These are phyloP conservation scores for Urechis unicinctus DNA, from an alignment of 2,888 invertebrate genomes.

Conservation along the genomic window DNA sequence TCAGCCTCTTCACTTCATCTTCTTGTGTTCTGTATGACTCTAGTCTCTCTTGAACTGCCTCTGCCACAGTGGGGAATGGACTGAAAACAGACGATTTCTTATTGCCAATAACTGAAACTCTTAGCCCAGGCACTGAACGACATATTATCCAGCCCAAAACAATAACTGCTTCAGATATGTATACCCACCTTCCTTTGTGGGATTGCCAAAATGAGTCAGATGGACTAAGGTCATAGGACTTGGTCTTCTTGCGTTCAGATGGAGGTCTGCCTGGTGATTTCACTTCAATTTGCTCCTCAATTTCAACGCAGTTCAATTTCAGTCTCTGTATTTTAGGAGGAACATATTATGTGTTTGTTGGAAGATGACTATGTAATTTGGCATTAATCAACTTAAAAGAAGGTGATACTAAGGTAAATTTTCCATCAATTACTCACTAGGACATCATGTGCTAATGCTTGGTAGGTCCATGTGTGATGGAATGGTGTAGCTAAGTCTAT, in stretches of 20 bases:
- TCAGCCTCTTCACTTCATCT: constrained; percentile 92
- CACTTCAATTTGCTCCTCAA: constrained; percentile 59
- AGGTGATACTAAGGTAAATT: constrained; percentile 1
- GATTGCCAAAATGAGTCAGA: constrained; percentile 86
- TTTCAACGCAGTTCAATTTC: constrained; percentile 75
- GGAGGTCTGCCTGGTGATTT: constrained; percentile 36
- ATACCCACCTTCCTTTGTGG: constrained; percentile 74
- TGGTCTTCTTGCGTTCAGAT: constrained; percentile 60
- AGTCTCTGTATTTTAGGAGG: constrained; percentile 58
- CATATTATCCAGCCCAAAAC: neutral
- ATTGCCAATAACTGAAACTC: neutral
- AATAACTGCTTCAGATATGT: too few species aligned
- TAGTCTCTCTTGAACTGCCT: constrained; percentile 95
- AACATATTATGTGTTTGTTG: constrained; percentile 1
- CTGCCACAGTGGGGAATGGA: constrained; percentile 72
- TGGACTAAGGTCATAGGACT: constrained; percentile 82
- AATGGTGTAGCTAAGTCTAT: constrained; percentile 95
- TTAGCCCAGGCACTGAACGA: neutral
- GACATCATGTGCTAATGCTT: constrained; percentile 94
- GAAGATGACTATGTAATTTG: too few species aligned
- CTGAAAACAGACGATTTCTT: constrained; percentile 23
- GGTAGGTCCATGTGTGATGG: constrained; percentile 99
- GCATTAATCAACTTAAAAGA: too few species aligned
- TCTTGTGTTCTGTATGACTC: constrained; percentile 90
- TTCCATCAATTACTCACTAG: constrained; percentile 27